Base-by-base conservation (phyloP, 1,140 invertebrate species). In the Chrysopa pallens region DNA sequence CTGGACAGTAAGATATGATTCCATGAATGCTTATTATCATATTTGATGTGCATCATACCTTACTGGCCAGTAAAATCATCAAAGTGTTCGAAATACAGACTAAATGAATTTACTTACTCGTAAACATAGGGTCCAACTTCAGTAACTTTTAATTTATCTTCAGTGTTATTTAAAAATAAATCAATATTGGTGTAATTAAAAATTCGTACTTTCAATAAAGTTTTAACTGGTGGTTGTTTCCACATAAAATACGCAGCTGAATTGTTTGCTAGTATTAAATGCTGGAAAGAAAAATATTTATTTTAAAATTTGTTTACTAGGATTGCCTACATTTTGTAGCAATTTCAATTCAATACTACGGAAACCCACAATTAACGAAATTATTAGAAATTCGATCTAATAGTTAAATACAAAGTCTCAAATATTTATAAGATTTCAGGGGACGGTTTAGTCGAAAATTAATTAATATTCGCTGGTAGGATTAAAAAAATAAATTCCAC, bases 41-140 rank as follows among this genome's bases (percentile, higher is more conserved):
- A n/a, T n/a, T n/a, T n/a, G n/a, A n/a, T n/a, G n/a, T n/a, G n/a
- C n/a, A n/a, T n/a, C n/a, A n/a, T n/a, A n/a, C n/a, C n/a, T n/a
- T n/a, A n/a, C n/a, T n/a, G n/a, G n/a, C n/a, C n/a, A n/a, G n/a
- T n/a, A n/a, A n/a, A n/a, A n/a, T n/a, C n/a, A n/a, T n/a, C n/a
- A n/a, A n/a, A n/a, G n/a, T n/a, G n/a, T n/a, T n/a, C n/a, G n/a
- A n/a, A n/a, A n/a, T n/a, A n/a, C n/a, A n/a, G n/a, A 6, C 7
- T 27, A n/a, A 35, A 28, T 17, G 38, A 11, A 13, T 37, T n/a
- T n/a, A 65, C 66, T 72, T 65, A 92, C 88, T 73, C 84, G 64
- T 92, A 95, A 6, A 88, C 83, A 58, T 90, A 94, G 0, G 90
- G 90, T 0, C 90, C 90, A 38, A 82, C 72, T 72, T 94, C 76